Percentiles rank a stretch among this genome's conserved stretches.
Evolutionary conservation across 2,113 vertebrate species (phyloP).

Genomic region (Xiphophorus maculatus): DNA sequence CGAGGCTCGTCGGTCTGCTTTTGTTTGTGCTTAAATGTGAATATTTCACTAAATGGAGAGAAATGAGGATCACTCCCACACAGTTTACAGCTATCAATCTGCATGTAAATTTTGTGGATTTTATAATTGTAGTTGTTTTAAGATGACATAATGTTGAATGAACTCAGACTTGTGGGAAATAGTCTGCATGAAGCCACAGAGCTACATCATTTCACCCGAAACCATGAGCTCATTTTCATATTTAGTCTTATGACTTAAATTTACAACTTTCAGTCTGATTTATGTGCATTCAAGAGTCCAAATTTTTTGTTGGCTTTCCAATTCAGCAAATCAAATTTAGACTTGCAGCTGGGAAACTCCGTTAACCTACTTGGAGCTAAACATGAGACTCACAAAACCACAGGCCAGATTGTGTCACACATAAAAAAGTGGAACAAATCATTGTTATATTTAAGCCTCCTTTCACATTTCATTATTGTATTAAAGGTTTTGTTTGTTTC

Average conservation of each 20-base stretch:
- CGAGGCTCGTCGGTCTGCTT: not conserved
- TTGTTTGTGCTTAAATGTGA: not conserved
- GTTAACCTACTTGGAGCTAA: constrained; percentile 24
- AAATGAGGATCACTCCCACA: constrained; percentile 38
- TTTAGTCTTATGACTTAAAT: constrained; percentile 47
- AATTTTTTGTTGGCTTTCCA: constrained; percentile 20
- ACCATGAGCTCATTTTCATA: constrained; percentile 70
- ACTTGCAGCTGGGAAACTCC: constrained; percentile 31
- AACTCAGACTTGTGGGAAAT: constrained; percentile 63
- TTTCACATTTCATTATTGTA: not conserved
- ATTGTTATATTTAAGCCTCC: constrained; percentile 3
- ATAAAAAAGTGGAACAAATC: not conserved
- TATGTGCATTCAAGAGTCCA: constrained; percentile 37
- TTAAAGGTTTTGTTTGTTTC: constrained; percentile 8
- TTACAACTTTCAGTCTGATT: constrained; percentile 30
- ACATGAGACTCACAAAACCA: constrained; percentile 6
- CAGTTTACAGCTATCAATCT: constrained; percentile 21
- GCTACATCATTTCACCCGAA: constrained; percentile 48
- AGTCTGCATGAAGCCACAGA: constrained; percentile 55
- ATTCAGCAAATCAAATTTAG: constrained; percentile 13
- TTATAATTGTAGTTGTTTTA: constrained; percentile 68
- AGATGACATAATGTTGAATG: constrained; percentile 68
- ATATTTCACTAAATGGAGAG: constrained; percentile 12
- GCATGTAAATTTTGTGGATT: constrained; percentile 54
- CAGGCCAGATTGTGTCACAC: constrained; percentile 12